These are phyloP conservation scores for Helobdella robusta DNA, from an alignment of 2,888 invertebrate species.

Conservation along the genomic window DNA sequence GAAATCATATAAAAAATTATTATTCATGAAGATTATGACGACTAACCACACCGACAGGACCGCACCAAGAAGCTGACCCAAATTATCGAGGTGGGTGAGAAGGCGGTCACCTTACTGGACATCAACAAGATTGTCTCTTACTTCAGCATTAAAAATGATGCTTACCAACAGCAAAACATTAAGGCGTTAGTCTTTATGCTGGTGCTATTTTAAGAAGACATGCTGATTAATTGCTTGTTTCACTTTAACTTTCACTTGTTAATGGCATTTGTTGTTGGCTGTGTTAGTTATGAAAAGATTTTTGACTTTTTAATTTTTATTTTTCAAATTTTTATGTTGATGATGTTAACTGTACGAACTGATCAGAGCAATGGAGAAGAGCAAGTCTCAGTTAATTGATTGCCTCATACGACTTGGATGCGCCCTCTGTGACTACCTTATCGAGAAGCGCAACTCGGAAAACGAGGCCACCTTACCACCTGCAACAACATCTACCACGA, in stretches of 20 bases:
- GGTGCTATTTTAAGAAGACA: no score
- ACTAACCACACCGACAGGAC: no score
- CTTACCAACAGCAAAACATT: constrained; percentile 1
- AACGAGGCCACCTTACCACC: constrained; percentile 4
- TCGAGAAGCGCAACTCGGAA: constrained; percentile 25
- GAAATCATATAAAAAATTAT: constrained; percentile 2
- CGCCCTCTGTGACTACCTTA: constrained; percentile 41
- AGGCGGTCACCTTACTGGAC: constrained; percentile 6
- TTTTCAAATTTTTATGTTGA: no score
- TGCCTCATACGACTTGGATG: constrained; percentile 56
- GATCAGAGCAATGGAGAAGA: constrained; percentile 72
- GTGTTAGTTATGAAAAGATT: no score
- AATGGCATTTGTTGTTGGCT: no score
- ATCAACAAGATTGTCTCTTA: constrained; percentile 12
- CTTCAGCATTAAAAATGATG: constrained; percentile 21
- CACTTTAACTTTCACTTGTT: no score
- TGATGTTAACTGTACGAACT: no score
- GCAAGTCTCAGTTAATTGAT: constrained; percentile 69
- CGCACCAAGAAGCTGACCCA: not conserved
- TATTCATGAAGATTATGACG: no score
- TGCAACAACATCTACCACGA: no score
- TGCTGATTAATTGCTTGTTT: no score
- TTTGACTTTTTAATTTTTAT: no score
- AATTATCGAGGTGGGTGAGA: constrained; percentile 12
- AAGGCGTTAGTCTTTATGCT: constrained; percentile 12